Evolutionary conservation across 2,888 invertebrate species (phyloP).

Genomic region (Ichneumon xanthorius): DNA sequence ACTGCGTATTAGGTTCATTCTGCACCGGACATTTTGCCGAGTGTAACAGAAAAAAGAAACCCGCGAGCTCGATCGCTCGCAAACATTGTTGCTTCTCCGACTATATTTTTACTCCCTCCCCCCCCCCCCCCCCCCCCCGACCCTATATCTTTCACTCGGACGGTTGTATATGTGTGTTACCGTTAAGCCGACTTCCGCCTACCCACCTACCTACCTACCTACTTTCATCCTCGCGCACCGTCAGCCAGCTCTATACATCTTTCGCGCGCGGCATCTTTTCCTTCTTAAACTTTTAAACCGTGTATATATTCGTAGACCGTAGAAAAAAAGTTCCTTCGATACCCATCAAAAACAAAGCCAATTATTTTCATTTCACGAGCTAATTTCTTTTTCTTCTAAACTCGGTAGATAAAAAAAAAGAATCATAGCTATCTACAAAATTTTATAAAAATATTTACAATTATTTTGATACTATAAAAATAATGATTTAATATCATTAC

Average conservation of each 20-base stretch:
- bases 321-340: too few species aligned
- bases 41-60: slow-evolving; percentile 1
- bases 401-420: not conserved
- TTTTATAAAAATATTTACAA: not conserved
- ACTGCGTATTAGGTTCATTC: too few species aligned
- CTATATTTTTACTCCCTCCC: slow-evolving; percentile 19
- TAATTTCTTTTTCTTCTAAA: not conserved
- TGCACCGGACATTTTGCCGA: not conserved
- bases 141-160: slow-evolving; percentile 33
- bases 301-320: too few species aligned
- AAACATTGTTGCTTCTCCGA: slow-evolving; percentile 38
- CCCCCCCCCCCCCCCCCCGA: slow-evolving; percentile 17
- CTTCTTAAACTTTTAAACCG: not conserved
- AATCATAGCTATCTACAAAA: not conserved
- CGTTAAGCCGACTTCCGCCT: slow-evolving; percentile 83
- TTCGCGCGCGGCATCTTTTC: slow-evolving; percentile 52
- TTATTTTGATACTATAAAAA: too few species aligned
- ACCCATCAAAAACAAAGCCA: not conserved
- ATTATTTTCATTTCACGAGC: not conserved
- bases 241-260: slow-evolving; percentile 52
- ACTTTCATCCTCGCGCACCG: slow-evolving; percentile 73
- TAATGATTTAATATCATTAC: too few species aligned
- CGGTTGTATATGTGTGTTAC: slow-evolving; percentile 74
- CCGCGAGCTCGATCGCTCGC: slow-evolving; percentile 26
- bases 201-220: slow-evolving; percentile 82